phyloP scores from a whole-genome alignment of 2,113 vertebrate species.

The Semnornis frantzii region DNA sequence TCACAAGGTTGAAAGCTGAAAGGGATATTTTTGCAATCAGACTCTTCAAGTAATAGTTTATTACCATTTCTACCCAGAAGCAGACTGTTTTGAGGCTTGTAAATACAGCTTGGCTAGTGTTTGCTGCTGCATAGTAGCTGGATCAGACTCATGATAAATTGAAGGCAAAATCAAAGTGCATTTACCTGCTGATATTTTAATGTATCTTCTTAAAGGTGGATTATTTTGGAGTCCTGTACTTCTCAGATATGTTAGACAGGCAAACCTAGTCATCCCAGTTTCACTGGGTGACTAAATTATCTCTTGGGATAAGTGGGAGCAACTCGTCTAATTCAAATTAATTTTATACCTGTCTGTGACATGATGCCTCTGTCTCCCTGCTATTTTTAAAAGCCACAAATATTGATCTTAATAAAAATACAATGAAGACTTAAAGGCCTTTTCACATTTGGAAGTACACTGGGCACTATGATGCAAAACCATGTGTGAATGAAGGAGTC shows the following conservation, averaged over 20 bases:
- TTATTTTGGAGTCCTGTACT: neutral
- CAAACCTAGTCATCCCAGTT: neutral
- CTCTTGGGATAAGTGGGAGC: neutral
- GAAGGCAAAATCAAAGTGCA: neutral
- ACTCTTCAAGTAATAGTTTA: neutral
- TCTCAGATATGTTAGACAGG: neutral
- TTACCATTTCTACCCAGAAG: neutral
- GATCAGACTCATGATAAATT: neutral
- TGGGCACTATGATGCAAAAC: neutral
- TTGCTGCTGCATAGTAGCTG: neutral
- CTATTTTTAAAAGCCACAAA: neutral
- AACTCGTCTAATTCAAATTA: neutral
- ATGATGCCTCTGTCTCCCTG: neutral
- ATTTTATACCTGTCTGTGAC: neutral
- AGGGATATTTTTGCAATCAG: neutral
- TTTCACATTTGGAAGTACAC: neutral
- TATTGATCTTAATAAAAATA: neutral
- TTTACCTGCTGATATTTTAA: slow-evolving; percentile 8
- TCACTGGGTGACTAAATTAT: neutral
- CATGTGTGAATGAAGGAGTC: neutral
- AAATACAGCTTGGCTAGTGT: neutral
- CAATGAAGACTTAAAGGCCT: neutral
- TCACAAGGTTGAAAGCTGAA: neutral
- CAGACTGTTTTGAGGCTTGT: neutral
- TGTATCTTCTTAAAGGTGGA: neutral